A percentile compares a stretch with the other conserved stretches of the same genome.
These are phyloP conservation scores for Phalacrocorax brasilianus DNA, from an alignment of 2,113 vertebrate genomes.

Conservation along the genomic window DNA sequence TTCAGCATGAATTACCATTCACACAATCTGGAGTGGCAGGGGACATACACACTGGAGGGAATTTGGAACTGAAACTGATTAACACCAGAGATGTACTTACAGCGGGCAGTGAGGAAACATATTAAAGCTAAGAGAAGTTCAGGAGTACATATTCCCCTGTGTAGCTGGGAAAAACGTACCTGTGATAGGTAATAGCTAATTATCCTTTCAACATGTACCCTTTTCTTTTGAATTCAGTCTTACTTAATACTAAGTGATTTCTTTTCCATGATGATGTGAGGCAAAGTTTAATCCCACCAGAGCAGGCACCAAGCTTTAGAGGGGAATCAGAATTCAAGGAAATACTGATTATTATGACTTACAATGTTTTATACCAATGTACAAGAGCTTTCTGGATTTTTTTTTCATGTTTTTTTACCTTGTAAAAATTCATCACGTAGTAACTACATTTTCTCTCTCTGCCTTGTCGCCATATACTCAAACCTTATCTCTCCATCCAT, in stretches of 20 bases:
- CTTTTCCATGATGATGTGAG: not conserved
- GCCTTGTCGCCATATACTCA: not conserved
- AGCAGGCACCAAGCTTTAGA: not conserved
- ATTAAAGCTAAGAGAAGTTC: not conserved
- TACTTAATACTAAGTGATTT: not conserved
- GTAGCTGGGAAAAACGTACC: not conserved
- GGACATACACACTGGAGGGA: not conserved
- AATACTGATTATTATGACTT: not conserved
- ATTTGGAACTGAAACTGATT: slow-evolving; percentile 5
- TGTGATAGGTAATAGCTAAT: not conserved
- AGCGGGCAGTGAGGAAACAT: not conserved
- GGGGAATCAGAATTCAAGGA: not conserved
- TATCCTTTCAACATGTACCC: not conserved
- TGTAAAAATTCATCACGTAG: not conserved
- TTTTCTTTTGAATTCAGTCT: not conserved
- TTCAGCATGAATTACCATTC: not conserved
- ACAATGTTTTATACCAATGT: not conserved
- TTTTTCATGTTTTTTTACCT: not conserved
- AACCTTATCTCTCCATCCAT: not conserved
- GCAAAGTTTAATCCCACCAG: not conserved
- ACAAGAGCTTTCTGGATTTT: not conserved
- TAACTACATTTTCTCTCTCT: not conserved
- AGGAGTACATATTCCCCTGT: not conserved
- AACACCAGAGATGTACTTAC: not conserved
- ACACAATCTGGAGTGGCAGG: not conserved